Evolutionary conservation across 2,888 invertebrate genomes (phyloP), one percentile per base, ranked within the genome.

Genomic region (Napeogenes inachia): DNA sequence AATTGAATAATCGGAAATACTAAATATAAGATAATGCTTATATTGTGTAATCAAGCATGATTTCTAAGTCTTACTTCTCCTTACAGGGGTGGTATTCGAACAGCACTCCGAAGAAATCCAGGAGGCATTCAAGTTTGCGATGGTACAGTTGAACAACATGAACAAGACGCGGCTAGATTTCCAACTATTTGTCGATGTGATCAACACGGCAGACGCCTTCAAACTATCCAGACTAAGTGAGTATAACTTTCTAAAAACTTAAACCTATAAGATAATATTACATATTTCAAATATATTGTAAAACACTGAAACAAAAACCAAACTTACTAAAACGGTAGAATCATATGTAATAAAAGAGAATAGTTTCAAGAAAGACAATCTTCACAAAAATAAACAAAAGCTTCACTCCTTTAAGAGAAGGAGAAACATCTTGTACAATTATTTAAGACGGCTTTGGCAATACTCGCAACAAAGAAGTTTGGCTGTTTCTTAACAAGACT

Each of bases 131-230:
- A 96, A 95, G 79, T 95, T 94, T 76, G 97, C 96, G 8, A 94
- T 96, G 92, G 86, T 93, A 56, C 94, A 94, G 79, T 95, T 96
- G 78, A 92, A 93, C 72, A 94, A 94, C 72, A 59, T 57, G 13
- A 93, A 95, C 68, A 93, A 93, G 45, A 93, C 92, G 45, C 91
- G 94, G 56, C 94, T 96, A 75, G 96, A 97, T 78, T 92, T 97
- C 59, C 95, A 96, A 78, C 94, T 96, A 13, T 96, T 93, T 78
- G 96, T 96, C 59, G 96, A 97, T 79, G 94, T 97, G 74, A 97
- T 97, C 81, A 95, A 97, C 82, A 97, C 97, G 12, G 97, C 96
- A 30, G 97, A 97, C 84, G 96, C 96, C 68, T 97, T 96, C 90
- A 97, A 97, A 84, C 92, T 97, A 59, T 97, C 97, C 53, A 92